Conservation (phyloP, 2,113 vertebrate species). For the Lagopus leucura region DNA sequence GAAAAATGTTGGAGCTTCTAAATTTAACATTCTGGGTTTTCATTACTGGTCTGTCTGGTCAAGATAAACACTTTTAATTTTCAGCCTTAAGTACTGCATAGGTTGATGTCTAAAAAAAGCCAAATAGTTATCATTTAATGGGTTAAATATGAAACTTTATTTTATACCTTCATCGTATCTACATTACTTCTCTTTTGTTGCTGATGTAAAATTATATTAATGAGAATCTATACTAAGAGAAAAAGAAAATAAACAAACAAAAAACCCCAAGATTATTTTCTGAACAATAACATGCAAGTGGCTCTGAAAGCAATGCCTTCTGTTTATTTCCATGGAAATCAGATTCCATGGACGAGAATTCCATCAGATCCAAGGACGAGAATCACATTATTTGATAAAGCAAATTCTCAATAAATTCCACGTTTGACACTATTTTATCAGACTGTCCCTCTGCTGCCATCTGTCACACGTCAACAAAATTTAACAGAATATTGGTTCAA, state of each 20-base stretch:
- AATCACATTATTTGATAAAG: too few species aligned
- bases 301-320: too few species aligned
- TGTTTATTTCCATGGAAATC: too few species aligned
- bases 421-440: too few species aligned
- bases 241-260: background rate
- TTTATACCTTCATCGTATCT: background rate
- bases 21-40: background rate
- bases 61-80: background rate
- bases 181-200: background rate
- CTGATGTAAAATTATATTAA: background rate
- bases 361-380: too few species aligned
- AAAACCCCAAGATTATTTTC: background rate
- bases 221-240: background rate
- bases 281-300: background rate
- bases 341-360: too few species aligned
- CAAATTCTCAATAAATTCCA: too few species aligned
- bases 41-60: background rate
- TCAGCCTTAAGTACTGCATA: background rate
- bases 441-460: too few species aligned
- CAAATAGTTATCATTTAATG: background rate
- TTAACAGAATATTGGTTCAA: too few species aligned
- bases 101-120: background rate
- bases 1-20: background rate
- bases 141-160: background rate
- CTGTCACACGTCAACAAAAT: too few species aligned